These are phyloP conservation scores for Uloborus diversus DNA, from an alignment of 1,140 invertebrate species.

Conservation along the genomic window DNA sequence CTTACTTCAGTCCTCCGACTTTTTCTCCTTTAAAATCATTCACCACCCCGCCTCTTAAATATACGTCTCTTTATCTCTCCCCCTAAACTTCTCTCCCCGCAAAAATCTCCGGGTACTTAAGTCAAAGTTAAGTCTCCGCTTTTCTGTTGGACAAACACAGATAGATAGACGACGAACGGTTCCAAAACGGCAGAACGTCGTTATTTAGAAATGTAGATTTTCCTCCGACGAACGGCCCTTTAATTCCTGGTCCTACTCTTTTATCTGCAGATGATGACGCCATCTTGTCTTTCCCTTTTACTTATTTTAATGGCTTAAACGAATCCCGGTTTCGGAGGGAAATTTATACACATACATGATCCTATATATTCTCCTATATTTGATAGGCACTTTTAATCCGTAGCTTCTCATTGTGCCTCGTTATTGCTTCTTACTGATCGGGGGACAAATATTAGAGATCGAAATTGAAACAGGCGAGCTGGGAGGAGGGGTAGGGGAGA, in stretches of 20 bases:
- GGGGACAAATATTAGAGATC: constrained; percentile 3
- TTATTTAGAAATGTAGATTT: constrained; percentile 55
- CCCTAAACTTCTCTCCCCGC: neutral
- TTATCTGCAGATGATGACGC: constrained; percentile 42
- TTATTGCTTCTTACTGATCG: constrained; percentile 29
- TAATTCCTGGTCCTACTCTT: constrained; percentile 31
- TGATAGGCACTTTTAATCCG: constrained; percentile 42
- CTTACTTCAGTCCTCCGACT: constrained; percentile 26
- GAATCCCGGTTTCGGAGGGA: neutral
- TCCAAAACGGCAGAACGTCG: constrained; percentile 45
- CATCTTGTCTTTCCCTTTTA: constrained; percentile 24
- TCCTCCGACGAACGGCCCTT: constrained; percentile 22
- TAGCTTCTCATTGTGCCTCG: constrained; percentile 36
- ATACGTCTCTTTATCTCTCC: neutral
- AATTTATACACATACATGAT: constrained; percentile 5
- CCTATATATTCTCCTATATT: neutral
- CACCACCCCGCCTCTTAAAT: constrained; percentile 12
- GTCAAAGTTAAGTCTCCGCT: constrained; percentile 26
- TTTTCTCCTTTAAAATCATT: constrained; percentile 43
- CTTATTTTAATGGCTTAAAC: constrained; percentile 40
- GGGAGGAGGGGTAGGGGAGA: neutral
- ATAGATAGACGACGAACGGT: constrained; percentile 32
- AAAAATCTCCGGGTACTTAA: constrained; percentile 42
- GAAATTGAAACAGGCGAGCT: neutral
- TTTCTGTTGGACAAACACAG: constrained; percentile 45